Evolutionary conservation across 1,140 invertebrate species (phyloP).

Genomic region (Plectrocnemia conspersa): DNA sequence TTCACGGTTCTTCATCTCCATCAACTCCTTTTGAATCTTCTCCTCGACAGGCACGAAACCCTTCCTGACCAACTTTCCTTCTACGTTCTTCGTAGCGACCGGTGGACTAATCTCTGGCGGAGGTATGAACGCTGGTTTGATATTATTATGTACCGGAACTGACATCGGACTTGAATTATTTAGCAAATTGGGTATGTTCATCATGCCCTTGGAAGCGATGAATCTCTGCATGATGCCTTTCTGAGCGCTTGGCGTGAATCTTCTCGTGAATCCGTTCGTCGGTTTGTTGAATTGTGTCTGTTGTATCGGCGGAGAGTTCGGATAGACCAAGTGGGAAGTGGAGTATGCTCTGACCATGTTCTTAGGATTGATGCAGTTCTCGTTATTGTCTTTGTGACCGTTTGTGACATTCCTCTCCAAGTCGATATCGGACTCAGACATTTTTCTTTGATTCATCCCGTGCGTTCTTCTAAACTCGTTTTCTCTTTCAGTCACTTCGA

Average conservation of each 20-base stretch:
- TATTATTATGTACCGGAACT: constrained; percentile 36
- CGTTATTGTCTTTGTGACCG: constrained; percentile 41
- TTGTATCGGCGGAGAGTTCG: constrained; percentile 41
- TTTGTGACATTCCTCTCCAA: constrained; percentile 41
- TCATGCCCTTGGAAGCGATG: constrained; percentile 65
- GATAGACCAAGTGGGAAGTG: constrained; percentile 53
- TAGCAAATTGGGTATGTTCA: constrained; percentile 44
- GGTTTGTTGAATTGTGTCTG: constrained; percentile 38
- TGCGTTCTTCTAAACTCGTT: constrained; percentile 59
- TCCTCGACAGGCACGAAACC: constrained; percentile 68
- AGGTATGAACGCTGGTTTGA: constrained; percentile 38
- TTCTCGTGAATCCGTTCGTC: constrained; percentile 47
- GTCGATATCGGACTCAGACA: constrained; percentile 44
- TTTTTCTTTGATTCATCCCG: constrained; percentile 48
- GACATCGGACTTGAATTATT: constrained; percentile 37
- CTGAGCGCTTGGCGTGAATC: constrained; percentile 56
- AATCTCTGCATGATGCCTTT: constrained; percentile 74
- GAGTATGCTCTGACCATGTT: constrained; percentile 56
- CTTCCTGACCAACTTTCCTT: constrained; percentile 56
- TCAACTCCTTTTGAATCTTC: constrained; percentile 72
- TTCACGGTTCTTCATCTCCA: constrained; percentile 69
- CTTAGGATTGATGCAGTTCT: constrained; percentile 43
- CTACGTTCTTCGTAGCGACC: constrained; percentile 48
- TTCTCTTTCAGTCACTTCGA: constrained; percentile 63
- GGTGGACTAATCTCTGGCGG: constrained; percentile 40